Conservation (phyloP, 2,797 vertebrate genomes). For the Cossypha polioptera region DNA sequence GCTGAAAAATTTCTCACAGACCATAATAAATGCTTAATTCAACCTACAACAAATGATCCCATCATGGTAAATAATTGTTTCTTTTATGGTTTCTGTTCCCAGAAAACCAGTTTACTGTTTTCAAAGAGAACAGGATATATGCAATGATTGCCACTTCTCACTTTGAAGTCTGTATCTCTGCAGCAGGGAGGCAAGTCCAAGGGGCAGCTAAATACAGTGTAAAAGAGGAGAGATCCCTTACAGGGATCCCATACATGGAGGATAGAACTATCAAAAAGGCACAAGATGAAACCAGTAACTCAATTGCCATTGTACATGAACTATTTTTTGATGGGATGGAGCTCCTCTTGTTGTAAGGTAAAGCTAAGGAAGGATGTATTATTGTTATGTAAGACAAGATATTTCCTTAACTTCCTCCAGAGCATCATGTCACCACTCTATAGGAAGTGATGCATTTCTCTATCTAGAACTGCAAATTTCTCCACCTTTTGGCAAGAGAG, state of each 20-base stretch:
- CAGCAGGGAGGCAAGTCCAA: background rate
- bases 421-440: background rate
- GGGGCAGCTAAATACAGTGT: background rate
- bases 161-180: background rate
- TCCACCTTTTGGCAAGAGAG: background rate
- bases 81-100: background rate
- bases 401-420: background rate
- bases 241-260: background rate
- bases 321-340: background rate
- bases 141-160: background rate
- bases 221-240: background rate
- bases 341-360: background rate
- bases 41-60: background rate
- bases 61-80: background rate
- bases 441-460: background rate
- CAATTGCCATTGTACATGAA: background rate
- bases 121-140: background rate
- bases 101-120: background rate
- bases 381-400: background rate
- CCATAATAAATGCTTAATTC: background rate
- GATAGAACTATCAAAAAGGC: background rate
- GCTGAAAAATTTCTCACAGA: background rate
- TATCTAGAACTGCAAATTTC: background rate
- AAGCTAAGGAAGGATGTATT: background rate
- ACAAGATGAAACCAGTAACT: background rate